phyloP scores from a whole-genome alignment of 2,113 vertebrate genomes.

The Protomyctophum bolini region DNA sequence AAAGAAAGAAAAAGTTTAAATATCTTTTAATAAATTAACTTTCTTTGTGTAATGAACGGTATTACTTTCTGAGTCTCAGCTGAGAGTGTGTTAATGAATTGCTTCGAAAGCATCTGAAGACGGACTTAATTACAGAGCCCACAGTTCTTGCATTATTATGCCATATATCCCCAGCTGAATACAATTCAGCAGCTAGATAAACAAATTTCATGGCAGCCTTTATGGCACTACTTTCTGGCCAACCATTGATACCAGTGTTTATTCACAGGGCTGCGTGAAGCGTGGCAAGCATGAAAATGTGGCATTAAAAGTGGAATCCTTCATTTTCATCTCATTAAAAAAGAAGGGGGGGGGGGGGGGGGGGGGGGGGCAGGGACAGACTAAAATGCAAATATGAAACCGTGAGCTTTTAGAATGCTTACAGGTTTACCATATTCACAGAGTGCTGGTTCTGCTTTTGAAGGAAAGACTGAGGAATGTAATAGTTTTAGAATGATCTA shows the following conservation, averaged over 20 bases:
- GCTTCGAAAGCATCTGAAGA: slow-evolving; percentile 80
- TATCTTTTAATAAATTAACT: slow-evolving; percentile 72
- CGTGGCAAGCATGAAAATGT: slow-evolving; percentile 79
- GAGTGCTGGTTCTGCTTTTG: slow-evolving; percentile 46
- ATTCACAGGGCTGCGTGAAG: slow-evolving; percentile 79
- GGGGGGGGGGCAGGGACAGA: slow-evolving; percentile 15
- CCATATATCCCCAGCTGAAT: slow-evolving; percentile 75
- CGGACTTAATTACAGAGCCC: slow-evolving; percentile 77
- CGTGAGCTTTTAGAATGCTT: slow-evolving; percentile 56
- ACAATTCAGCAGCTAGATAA: slow-evolving; percentile 77
- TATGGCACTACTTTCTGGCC: slow-evolving; percentile 77
- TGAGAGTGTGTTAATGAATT: slow-evolving; percentile 81
- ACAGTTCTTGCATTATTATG: slow-evolving; percentile 73
- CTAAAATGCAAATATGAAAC: slow-evolving; percentile 77
- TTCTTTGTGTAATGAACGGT: slow-evolving; percentile 66
- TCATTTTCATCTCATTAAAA: slow-evolving; percentile 88
- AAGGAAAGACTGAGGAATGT: slow-evolving; percentile 33
- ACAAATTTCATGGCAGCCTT: slow-evolving; percentile 76
- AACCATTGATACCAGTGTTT: slow-evolving; percentile 82
- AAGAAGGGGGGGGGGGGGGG: background rate
- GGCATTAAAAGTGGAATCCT: slow-evolving; percentile 82
- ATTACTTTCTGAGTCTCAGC: slow-evolving; percentile 70
- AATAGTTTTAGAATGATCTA: slow-evolving; percentile 9
- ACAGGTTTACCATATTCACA: slow-evolving; percentile 44
- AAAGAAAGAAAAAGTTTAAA: slow-evolving; percentile 58